Conservation (phyloP, 2,797 vertebrate genomes). For the Parauchenoglanis ngamensis region DNA sequence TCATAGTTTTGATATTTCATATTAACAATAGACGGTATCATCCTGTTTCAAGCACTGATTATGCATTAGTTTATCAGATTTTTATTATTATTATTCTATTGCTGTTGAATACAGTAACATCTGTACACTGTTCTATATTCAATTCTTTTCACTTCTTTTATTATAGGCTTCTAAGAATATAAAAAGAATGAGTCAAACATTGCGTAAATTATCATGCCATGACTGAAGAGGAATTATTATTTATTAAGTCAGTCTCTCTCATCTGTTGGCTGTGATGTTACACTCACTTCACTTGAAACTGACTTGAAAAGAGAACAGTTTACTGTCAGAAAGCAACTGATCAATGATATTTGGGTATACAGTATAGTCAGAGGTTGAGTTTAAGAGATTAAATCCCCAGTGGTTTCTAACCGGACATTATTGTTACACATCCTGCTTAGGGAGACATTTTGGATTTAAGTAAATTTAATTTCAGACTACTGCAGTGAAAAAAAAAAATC, state of each 20-base stretch:
- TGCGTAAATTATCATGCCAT: background rate
- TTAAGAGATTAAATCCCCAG: background rate
- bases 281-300: background rate
- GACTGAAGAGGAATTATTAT: conserved; percentile 10
- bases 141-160: background rate
- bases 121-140: background rate
- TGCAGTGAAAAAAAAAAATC: background rate
- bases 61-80: conserved; percentile 2
- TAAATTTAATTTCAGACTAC: background rate
- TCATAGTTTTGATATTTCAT: background rate
- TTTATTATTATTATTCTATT: background rate
- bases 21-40: background rate
- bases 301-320: background rate
- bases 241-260: background rate
- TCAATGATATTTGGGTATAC: background rate
- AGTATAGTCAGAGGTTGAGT: background rate
- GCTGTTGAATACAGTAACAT: background rate
- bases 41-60: background rate
- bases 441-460: background rate
- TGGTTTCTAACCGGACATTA: background rate
- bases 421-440: background rate
- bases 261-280: background rate
- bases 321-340: background rate
- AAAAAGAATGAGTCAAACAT: conserved; percentile 2
- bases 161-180: conserved; percentile 5